Conservation (phyloP, 2,888 invertebrate genomes). For the Drosophila ustulata region DNA sequence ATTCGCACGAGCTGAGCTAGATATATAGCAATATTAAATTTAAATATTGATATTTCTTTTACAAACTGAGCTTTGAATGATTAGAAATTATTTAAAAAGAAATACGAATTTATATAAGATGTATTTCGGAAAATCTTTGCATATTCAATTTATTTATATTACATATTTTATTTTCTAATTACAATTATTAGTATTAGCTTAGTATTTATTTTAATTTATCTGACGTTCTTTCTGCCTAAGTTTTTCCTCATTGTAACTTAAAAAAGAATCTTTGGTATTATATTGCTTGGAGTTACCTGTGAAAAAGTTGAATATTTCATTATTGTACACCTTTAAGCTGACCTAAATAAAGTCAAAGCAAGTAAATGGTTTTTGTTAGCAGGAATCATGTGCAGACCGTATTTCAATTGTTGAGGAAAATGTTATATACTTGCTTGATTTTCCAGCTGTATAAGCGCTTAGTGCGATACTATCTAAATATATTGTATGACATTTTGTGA, state of each 20-base stretch:
- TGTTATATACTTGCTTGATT: conserved; percentile 7
- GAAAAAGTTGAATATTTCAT: no score
- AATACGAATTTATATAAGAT: no score
- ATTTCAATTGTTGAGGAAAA: conserved; percentile 2
- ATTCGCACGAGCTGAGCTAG: neutral
- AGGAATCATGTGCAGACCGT: neutral
- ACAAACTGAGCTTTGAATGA: no score
- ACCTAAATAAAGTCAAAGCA: neutral
- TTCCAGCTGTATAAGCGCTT: conserved; percentile 8
- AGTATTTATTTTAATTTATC: no score
- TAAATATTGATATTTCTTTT: neutral
- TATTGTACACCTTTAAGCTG: neutral
- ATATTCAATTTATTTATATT: no score
- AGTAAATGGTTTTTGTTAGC: neutral
- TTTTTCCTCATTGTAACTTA: no score
- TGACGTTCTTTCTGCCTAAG: no score
- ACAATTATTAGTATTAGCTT: no score
- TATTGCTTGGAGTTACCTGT: neutral
- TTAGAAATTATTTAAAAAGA: no score
- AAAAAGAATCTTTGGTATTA: no score
- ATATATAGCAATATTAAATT: neutral
- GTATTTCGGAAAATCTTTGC: no score
- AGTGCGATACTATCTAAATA: conserved; percentile 32
- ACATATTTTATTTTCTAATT: no score
- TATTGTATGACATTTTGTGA: conserved; percentile 4